A percentile compares a stretch with the other conserved stretches of the same genome.
These are phyloP conservation scores for Sylvia atricapilla DNA, from an alignment of 2,113 vertebrate genomes.

Conservation along the genomic window DNA sequence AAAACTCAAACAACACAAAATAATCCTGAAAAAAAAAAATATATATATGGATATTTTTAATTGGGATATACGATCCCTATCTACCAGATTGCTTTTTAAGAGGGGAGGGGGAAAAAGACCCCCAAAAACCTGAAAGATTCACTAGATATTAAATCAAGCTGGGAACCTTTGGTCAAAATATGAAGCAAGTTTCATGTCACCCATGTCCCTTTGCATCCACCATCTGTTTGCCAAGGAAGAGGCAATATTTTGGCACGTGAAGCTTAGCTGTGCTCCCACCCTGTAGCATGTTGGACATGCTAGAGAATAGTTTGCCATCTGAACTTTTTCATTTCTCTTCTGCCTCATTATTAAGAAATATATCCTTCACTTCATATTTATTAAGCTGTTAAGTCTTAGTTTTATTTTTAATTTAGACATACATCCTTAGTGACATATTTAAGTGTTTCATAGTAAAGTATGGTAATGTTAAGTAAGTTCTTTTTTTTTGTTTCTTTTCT, in stretches of 20 bases:
- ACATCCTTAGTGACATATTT: conserved; percentile 83
- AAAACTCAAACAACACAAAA: not conserved
- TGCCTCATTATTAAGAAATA: conserved; percentile 73
- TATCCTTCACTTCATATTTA: conserved; percentile 74
- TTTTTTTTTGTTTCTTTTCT: conserved; percentile 81
- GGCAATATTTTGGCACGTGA: conserved; percentile 26
- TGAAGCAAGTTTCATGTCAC: not conserved
- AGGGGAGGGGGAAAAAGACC: rapidly evolving
- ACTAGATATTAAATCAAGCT: not conserved
- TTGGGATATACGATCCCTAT: not conserved
- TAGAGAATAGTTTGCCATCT: conserved; percentile 98
- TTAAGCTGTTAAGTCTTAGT: conserved; percentile 86
- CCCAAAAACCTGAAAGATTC: not conserved
- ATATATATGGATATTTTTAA: not conserved
- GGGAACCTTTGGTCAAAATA: conserved; percentile 17
- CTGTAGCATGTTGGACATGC: conserved; percentile 73
- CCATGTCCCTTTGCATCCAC: conserved; percentile 12
- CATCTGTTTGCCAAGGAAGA: conserved; percentile 12
- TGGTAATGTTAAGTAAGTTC: conserved; percentile 95
- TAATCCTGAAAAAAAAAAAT: not conserved
- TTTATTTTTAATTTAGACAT: conserved; percentile 81
- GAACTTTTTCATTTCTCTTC: conserved; percentile 76
- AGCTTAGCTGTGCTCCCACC: conserved; percentile 41
- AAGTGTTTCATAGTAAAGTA: conserved; percentile 89
- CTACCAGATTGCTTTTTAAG: not conserved